phyloP scores from a whole-genome alignment of 2,888 invertebrate genomes.

The Mimachlamys varia region DNA sequence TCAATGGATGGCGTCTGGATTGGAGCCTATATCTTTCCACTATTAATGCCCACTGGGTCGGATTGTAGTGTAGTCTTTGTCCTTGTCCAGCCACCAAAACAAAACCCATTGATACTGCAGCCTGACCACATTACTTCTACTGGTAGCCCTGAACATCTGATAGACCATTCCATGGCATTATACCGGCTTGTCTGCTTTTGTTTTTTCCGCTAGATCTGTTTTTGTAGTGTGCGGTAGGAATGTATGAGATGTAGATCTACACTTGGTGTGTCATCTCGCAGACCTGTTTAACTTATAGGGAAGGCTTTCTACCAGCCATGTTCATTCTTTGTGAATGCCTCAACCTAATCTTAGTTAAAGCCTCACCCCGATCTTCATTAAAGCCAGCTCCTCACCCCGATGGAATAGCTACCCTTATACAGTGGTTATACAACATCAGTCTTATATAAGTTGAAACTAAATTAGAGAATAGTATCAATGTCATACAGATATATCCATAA shows the following conservation, averaged over 20 bases:
- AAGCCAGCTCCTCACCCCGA: too few relatives aligned
- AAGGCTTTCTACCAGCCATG: background rate
- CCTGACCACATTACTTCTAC: background rate
- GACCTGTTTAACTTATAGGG: background rate
- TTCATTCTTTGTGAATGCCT: background rate
- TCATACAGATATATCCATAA: too few relatives aligned
- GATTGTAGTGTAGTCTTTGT: background rate
- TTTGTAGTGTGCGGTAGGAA: background rate
- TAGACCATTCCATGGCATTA: background rate
- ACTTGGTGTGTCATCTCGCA: background rate
- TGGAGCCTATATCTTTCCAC: background rate
- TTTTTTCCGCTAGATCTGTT: background rate
- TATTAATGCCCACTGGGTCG: background rate
- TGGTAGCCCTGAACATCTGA: background rate
- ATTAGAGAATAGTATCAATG: too few relatives aligned
- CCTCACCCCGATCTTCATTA: background rate
- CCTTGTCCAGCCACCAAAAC: conserved; percentile 19
- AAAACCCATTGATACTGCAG: background rate
- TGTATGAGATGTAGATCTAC: background rate
- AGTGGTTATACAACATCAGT: too few relatives aligned
- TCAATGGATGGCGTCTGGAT: background rate
- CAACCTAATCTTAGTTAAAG: background rate
- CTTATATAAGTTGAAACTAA: too few relatives aligned
- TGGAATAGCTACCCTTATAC: too few relatives aligned
- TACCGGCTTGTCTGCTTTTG: conserved; percentile 14